Evolutionary conservation across 2,888 invertebrate genomes (phyloP).

Genomic region (Hyalella azteca): DNA sequence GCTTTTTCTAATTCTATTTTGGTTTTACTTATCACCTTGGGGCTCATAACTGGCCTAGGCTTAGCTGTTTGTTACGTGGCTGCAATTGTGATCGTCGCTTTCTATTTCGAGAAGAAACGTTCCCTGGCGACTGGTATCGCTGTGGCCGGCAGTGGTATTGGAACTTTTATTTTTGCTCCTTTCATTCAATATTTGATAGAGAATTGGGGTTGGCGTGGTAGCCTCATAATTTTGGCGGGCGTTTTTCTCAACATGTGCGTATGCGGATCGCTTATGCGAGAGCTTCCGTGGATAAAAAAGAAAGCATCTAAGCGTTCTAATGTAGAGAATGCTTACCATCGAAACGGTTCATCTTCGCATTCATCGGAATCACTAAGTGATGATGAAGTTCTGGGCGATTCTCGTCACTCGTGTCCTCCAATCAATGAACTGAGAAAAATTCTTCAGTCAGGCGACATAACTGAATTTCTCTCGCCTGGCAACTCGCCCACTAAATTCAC

Average conservation of each 20-base stretch:
- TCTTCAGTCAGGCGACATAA: slow-evolving; percentile 71
- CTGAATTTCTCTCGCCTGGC: slow-evolving; percentile 55
- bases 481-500: slow-evolving; percentile 57
- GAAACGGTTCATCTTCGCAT: slow-evolving; percentile 50
- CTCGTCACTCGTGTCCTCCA: slow-evolving; percentile 61
- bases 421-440: slow-evolving; percentile 73
- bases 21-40: slow-evolving; percentile 80
- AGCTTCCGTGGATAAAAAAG: slow-evolving; percentile 79
- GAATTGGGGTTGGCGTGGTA: slow-evolving; percentile 83
- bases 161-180: slow-evolving; percentile 85
- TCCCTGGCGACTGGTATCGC: slow-evolving; percentile 85
- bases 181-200: slow-evolving; percentile 74
- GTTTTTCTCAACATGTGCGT: slow-evolving; percentile 82
- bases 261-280: slow-evolving; percentile 81
- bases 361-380: slow-evolving; percentile 48
- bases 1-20: slow-evolving; percentile 76
- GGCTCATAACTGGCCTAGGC: slow-evolving; percentile 82
- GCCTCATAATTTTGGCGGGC: slow-evolving; percentile 78
- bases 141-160: slow-evolving; percentile 86
- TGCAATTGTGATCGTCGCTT: slow-evolving; percentile 88
- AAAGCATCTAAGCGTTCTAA: slow-evolving; percentile 28
- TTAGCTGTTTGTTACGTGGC: slow-evolving; percentile 84
- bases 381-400: slow-evolving; percentile 38
- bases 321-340: slow-evolving; percentile 43
- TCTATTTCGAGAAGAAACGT: slow-evolving; percentile 83